Base-by-base conservation (phyloP, 2,888 invertebrate genomes). In the Athetis lepigone region DNA sequence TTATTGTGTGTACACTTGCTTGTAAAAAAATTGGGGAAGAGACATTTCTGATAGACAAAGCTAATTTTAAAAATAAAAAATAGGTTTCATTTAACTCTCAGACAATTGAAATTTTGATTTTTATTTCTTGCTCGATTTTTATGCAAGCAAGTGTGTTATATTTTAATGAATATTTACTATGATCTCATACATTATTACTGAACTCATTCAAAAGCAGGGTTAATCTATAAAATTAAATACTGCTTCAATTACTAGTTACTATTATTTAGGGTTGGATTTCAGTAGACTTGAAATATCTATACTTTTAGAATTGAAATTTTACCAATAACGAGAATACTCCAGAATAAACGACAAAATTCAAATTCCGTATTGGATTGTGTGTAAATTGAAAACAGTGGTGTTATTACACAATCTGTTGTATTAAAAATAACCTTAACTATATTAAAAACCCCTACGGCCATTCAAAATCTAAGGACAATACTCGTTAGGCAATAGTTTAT, bases 191-290 rank as follows among this genome's bases (percentile, higher is more conserved):
- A 83, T 68, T 73, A 82, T 68, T 73, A 82, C 81, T 81, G 81
- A 85, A 91, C 88, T 90, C 80, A 83, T 83, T 80, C 74, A 77
- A 89, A 92, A 87, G 89, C 93, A 94, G 93, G 93, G 92, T 92
- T 90, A 83, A 75, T 85, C 62, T 80, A 81, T 82, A 25, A 72
- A 79, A 79, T 84, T 84, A 81, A 88, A 81, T 83, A 86, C 87
- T 89, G 91, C 93, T 93, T 93, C 92, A 92, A 93, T 93, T 92
- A 92, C 79, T 93, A 91, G 90, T 81, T 75, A 66, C 62, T 87
- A 84, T 71, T 66, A 84, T 71, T 66, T 68, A 58, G 77, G 83
- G 78, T 75, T 78, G 82, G 89, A 85, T 90, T 92, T 91, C 89
- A 90, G 85, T 85, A 79, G 55, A 81, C 79, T 75, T 25, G n/a